phyloP scores from a whole-genome alignment of 2,113 vertebrate genomes.

The Dicrurus megarhynchus region DNA sequence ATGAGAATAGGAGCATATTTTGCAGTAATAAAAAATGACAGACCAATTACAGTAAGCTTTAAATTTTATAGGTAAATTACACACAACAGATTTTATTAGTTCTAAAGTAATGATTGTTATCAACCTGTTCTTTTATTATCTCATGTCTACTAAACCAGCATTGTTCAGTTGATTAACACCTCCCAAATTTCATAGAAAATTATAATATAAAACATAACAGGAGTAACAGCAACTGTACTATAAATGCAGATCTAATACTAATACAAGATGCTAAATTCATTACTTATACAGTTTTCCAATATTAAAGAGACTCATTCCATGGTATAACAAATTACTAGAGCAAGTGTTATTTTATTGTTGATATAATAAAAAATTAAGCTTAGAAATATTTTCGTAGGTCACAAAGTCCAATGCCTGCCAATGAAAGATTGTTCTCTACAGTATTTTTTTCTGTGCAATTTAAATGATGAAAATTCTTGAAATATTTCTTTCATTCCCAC shows the following conservation, averaged over 20 bases:
- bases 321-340: background rate
- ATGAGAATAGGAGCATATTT: background rate
- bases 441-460: background rate
- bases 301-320: background rate
- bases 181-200: background rate
- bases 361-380: background rate
- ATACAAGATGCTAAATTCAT: background rate
- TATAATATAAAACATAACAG: slow-evolving; percentile 1
- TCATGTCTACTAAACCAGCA: slow-evolving; percentile 2
- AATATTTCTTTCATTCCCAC: background rate
- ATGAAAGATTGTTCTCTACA: background rate
- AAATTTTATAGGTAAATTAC: slow-evolving; percentile 40
- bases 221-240: background rate
- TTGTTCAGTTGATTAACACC: slow-evolving; percentile 29
- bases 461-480: background rate
- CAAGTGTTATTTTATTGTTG: background rate
- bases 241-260: background rate
- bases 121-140: background rate
- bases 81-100: slow-evolving; percentile 35
- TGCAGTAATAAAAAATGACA: slow-evolving; percentile 35
- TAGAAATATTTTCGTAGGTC: background rate
- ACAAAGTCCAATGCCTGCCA: background rate
- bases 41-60: background rate
- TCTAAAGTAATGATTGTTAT: slow-evolving; percentile 25
- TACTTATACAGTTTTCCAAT: background rate